Evolutionary conservation across 2,113 vertebrate species (phyloP).

Genomic region (Clarias batrachus): DNA sequence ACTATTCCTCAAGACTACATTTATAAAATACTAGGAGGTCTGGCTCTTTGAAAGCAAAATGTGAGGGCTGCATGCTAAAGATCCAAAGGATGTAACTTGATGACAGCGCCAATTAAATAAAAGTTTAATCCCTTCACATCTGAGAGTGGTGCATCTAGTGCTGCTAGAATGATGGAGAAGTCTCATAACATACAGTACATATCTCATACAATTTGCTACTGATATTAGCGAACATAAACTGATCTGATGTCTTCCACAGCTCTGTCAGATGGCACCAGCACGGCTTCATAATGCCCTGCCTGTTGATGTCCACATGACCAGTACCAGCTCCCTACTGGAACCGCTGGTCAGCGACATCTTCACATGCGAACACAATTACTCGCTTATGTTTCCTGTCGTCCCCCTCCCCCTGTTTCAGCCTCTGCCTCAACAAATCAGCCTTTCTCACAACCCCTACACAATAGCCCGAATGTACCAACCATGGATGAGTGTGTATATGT

Average conservation of each 20-base stretch:
- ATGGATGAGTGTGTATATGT: conserved; percentile 17
- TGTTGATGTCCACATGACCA: conserved; percentile 64
- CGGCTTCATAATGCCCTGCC: conserved; percentile 67
- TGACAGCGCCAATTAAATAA: not conserved
- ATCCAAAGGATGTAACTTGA: not conserved
- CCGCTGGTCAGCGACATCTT: conserved; percentile 66
- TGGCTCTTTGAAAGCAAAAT: too few species aligned
- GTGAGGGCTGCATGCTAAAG: not conserved
- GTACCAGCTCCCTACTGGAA: conserved; percentile 66
- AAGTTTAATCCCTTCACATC: not conserved
- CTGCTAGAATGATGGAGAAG: conserved; percentile 11
- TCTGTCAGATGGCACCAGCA: conserved; percentile 50
- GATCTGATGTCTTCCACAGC: conserved; percentile 21
- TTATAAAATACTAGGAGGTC: too few species aligned
- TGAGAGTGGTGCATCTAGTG: not conserved
- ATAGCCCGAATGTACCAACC: conserved; percentile 64
- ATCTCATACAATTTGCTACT: conserved; percentile 19
- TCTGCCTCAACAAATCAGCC: conserved; percentile 65
- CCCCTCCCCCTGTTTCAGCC: conserved; percentile 54
- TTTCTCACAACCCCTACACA: conserved; percentile 62
- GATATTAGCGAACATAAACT: conserved; percentile 30
- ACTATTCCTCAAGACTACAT: too few species aligned
- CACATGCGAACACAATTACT: conserved; percentile 64
- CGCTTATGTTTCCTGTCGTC: conserved; percentile 64
- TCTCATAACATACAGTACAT: conserved; percentile 29